Conservation (phyloP, 2,888 invertebrate genomes). For the Ochropleura plecta region DNA sequence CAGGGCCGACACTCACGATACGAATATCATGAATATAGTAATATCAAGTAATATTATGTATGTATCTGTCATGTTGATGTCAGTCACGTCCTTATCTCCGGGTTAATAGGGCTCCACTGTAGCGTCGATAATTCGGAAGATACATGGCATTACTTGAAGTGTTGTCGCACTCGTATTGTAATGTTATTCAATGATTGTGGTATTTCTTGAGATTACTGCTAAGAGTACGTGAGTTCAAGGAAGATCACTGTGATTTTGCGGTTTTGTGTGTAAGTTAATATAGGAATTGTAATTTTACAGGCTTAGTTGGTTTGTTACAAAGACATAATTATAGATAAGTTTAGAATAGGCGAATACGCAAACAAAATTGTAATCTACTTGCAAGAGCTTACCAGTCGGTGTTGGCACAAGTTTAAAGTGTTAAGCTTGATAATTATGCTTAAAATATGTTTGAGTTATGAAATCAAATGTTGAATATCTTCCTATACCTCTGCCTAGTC, state of each 20-base stretch:
- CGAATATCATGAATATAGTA: constrained; percentile 51
- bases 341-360: neutral
- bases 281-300: constrained; percentile 5
- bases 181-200: constrained; percentile 28
- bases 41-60: constrained; percentile 50
- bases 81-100: constrained; percentile 57
- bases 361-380: neutral
- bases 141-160: constrained; percentile 40
- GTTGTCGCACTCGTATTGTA: constrained; percentile 13
- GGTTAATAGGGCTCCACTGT: constrained; percentile 33
- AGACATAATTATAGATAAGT: neutral
- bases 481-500: too few species aligned
- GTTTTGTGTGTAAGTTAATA: neutral
- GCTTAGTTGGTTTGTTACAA: neutral
- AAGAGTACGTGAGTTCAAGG: neutral
- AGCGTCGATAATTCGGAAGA: constrained; percentile 53
- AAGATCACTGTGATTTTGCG: constrained; percentile 3
- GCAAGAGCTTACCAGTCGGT: neutral
- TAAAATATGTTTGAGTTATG: neutral
- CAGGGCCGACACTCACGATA: constrained; percentile 27
- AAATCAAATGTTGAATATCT: neutral
- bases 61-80: constrained; percentile 52
- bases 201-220: constrained; percentile 22
- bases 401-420: neutral
- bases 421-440: neutral